phyloP scores from a whole-genome alignment of 1,140 invertebrate species.

The Scylla paramamosain region DNA sequence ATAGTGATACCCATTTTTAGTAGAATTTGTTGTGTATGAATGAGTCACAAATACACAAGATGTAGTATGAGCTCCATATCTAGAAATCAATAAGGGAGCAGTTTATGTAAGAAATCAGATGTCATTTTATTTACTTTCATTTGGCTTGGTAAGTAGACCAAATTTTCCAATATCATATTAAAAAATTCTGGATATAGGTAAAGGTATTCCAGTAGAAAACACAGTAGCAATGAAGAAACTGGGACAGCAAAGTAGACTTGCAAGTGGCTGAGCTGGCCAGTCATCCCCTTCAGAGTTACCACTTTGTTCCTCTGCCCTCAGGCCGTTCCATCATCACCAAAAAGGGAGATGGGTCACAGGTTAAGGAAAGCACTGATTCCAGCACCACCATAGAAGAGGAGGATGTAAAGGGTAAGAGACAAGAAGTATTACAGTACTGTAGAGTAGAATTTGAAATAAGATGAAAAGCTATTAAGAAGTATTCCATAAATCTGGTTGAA shows the following conservation, averaged over 20 bases:
- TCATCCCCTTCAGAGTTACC: constrained; percentile 66
- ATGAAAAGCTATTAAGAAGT: constrained; percentile 16
- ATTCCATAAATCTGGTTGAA: neutral
- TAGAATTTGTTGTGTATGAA: neutral
- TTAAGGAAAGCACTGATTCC: constrained; percentile 96
- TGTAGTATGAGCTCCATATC: neutral
- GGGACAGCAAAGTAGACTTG: neutral
- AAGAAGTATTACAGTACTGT: neutral
- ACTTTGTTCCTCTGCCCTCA: constrained; percentile 79
- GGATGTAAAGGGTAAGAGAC: constrained; percentile 89
- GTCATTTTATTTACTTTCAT: neutral
- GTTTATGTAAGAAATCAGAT: neutral
- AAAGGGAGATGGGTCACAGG: constrained; percentile 95
- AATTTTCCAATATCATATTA: neutral
- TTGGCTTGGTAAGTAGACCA: neutral
- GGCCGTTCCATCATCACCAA: constrained; percentile 94
- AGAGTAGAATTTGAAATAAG: constrained; percentile 28
- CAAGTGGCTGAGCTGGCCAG: neutral
- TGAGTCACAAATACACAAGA: neutral
- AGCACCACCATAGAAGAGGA: constrained; percentile 96
- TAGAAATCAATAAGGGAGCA: neutral
- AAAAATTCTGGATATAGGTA: neutral
- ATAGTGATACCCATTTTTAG: neutral
- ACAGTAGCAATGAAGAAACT: neutral
- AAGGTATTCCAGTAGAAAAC: neutral